Base-by-base conservation (phyloP, 2,888 invertebrate genomes). In the Lasioglossum lativentre region DNA sequence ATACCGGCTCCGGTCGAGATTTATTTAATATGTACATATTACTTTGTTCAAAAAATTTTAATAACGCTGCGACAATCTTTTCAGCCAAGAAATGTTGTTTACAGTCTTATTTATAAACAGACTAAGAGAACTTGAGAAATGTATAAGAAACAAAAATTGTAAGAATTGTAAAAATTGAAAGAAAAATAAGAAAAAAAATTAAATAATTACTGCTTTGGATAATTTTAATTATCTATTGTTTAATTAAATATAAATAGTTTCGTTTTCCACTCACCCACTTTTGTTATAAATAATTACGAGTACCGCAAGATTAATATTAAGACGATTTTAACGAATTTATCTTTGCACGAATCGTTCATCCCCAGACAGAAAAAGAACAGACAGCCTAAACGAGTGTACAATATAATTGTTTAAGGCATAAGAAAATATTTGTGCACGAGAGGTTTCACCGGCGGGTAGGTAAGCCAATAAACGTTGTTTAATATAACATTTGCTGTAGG, bases 401-500 rank as follows among this genome's bases (percentile, higher is more conserved):
- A 63, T 63, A 63, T 63, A 63, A 56, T 63, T 63, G 63, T 63
- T 63, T 63, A 63, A 63, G 16, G 63, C 8, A 23, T 38, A 38
- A 38, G 68, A 4, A 68, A 68, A 68, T 68, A 34, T 34, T 68
- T 68, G 68, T 34, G 34, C 34, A 10, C 38, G 34, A 19, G 68
- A 38, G 34, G 23, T 68, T 68, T 68, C 68, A 38, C 38, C 42
- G 59, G 47, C 75, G 73, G 47, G 56, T 34, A 78, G 56, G 73
- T 77, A 75, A 80, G 79, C 38, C 45, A 73, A 63, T 73, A 75
- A 72, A 75, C 70, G 83, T 79, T 81, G 73, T 73, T 52, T 27
- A 75, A 63, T 56, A 59, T 75, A 75, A 75, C 47, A 70, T 83
- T 82, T 40, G n/a, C n/a, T 76, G 75, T 82, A 59, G 63, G 66